Conservation (phyloP, 2,888 invertebrate genomes). For the Orthosia incerta region DNA sequence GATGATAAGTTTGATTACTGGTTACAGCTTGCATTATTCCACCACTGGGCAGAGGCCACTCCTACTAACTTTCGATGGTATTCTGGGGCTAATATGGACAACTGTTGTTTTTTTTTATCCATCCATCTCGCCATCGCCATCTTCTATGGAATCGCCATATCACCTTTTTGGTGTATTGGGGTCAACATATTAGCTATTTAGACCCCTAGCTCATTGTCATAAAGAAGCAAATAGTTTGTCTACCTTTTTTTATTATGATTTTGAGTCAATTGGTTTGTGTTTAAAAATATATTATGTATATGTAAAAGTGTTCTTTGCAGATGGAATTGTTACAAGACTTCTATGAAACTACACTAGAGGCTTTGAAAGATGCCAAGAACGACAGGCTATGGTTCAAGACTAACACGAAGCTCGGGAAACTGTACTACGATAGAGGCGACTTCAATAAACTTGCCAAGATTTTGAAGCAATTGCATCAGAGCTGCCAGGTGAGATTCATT, state of each 20-base stretch:
- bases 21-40: neutral
- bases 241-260: conserved; percentile 8
- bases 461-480: conserved; percentile 98
- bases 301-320: conserved; percentile 84
- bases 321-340: conserved; percentile 99
- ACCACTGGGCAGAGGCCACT: neutral
- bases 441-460: conserved; percentile 98
- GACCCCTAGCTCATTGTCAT: neutral
- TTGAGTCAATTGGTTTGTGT: conserved; percentile 4
- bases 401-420: conserved; percentile 99
- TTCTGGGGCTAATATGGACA: neutral
- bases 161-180: too few species aligned
- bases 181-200: neutral
- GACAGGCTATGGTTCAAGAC: conserved; percentile 99
- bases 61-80: neutral
- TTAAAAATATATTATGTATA: conserved; percentile 37
- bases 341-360: conserved; percentile 98
- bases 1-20: neutral
- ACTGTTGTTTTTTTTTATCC: neutral
- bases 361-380: conserved; percentile 99
- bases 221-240: neutral
- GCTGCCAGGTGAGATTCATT: conserved; percentile 95
- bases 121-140: neutral
- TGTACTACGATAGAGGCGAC: conserved; percentile 99
- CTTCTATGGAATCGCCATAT: neutral